Conservation (phyloP, 1,140 invertebrate species). For the Condylostylus longicornis region DNA sequence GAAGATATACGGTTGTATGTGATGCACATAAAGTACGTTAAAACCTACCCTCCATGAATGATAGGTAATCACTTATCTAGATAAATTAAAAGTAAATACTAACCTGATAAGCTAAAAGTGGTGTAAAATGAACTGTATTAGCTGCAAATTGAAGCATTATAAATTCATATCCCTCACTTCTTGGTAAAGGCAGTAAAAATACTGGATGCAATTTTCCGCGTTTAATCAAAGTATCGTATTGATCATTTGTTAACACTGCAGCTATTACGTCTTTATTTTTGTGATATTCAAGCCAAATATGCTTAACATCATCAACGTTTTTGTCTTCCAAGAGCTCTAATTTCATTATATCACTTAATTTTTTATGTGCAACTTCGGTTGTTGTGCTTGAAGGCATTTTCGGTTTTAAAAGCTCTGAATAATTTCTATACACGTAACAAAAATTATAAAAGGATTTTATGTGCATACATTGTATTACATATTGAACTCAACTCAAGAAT, state of each 20-base stretch:
- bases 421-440: conserved; percentile 13
- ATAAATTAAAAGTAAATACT: too few species aligned
- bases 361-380: conserved; percentile 34
- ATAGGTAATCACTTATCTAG: too few species aligned
- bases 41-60: too few species aligned
- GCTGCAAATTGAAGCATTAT: conserved; percentile 61
- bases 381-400: conserved; percentile 31
- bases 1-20: too few species aligned
- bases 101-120: conserved; percentile 71
- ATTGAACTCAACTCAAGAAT: background rate
- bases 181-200: conserved; percentile 70
- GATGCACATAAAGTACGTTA: too few species aligned
- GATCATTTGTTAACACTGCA: conserved; percentile 45
- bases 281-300: conserved; percentile 71
- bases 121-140: conserved; percentile 71
- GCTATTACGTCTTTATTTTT: conserved; percentile 57
- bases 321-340: conserved; percentile 59
- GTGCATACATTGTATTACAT: background rate
- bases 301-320: conserved; percentile 52
- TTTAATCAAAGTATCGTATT: conserved; percentile 43
- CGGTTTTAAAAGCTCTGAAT: conserved; percentile 35
- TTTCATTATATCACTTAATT: conserved; percentile 62
- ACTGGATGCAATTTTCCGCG: conserved; percentile 44
- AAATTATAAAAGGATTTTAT: background rate
- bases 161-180: conserved; percentile 76